Evolutionary conservation across 2,888 invertebrate species (phyloP).

Genomic region (Epinotia brunnichana): DNA sequence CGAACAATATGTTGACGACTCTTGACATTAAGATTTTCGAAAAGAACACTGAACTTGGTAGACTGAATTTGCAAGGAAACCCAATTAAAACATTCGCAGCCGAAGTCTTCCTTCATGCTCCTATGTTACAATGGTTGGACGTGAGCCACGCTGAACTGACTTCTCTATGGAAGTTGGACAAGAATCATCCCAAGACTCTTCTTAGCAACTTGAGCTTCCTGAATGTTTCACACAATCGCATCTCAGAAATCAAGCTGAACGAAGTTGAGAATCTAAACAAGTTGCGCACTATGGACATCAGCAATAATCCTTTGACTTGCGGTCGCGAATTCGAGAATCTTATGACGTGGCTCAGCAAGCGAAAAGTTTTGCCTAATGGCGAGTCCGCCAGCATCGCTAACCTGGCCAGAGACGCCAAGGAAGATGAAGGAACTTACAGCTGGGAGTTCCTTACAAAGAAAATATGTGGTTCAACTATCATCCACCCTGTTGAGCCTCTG

Average conservation of each 20-base stretch:
- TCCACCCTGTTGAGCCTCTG: constrained; percentile 69
- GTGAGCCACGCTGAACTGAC: constrained; percentile 87
- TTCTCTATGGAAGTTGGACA: constrained; percentile 86
- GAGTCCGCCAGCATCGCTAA: constrained; percentile 71
- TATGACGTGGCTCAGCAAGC: constrained; percentile 85
- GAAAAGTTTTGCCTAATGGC: constrained; percentile 82
- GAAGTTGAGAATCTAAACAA: constrained; percentile 85
- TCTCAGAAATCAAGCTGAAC: constrained; percentile 81
- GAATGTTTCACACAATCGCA: constrained; percentile 85
- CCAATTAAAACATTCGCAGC: constrained; percentile 87
- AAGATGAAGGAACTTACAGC: constrained; percentile 69
- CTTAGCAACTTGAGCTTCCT: constrained; percentile 83
- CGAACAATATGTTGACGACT: constrained; percentile 86
- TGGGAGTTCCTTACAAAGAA: constrained; percentile 79
- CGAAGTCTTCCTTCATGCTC: constrained; percentile 86
- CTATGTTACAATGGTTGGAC: constrained; percentile 86
- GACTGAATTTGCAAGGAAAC: constrained; percentile 89
- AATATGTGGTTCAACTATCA: constrained; percentile 68
- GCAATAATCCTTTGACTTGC: constrained; percentile 87
- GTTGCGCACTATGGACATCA: constrained; percentile 84
- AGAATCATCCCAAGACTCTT: constrained; percentile 71
- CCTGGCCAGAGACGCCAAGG: constrained; percentile 68
- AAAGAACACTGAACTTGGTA: constrained; percentile 86
- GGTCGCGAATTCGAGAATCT: constrained; percentile 87
- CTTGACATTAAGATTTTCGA: constrained; percentile 86